A percentile compares a stretch with the other conserved stretches of the same genome.
Conservation (phyloP, 2,797 vertebrate species). For the Gymnocypris eckloni region DNA sequence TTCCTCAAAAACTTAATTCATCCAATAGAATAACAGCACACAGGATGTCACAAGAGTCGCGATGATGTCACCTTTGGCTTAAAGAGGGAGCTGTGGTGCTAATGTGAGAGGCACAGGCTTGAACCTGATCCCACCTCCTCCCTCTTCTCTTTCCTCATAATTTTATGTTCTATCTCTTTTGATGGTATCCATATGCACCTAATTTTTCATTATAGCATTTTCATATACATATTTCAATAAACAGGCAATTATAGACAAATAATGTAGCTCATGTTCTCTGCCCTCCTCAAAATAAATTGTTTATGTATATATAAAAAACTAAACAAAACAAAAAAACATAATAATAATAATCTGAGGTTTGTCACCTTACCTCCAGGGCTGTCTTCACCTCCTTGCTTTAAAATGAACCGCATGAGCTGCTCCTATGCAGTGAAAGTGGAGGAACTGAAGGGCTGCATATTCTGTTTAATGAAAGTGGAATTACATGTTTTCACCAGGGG, state of each 20-base stretch:
- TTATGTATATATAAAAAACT: constrained; percentile 4
- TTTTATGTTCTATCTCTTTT: constrained; percentile 18
- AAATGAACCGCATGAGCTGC: constrained; percentile 51
- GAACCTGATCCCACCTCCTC: background rate
- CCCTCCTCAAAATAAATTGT: constrained; percentile 47
- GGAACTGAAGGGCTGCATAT: constrained; percentile 65
- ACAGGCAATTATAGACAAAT: constrained; percentile 47
- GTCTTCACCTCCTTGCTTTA: constrained; percentile 47
- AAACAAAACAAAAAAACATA: constrained; percentile 20
- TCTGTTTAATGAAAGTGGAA: constrained; percentile 67
- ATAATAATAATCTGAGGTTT: constrained; percentile 23
- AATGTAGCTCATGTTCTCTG: constrained; percentile 45
- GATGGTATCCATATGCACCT: constrained; percentile 32
- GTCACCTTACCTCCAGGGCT: constrained; percentile 63
- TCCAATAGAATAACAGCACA: background rate
- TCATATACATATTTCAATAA: constrained; percentile 45
- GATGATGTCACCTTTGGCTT: background rate
- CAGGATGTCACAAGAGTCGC: background rate
- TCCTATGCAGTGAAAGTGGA: constrained; percentile 57
- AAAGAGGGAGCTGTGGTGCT: background rate
- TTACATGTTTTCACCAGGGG: constrained; percentile 63
- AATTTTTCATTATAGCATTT: constrained; percentile 50
- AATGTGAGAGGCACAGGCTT: background rate
- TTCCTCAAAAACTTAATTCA: background rate
- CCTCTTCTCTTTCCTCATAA: constrained; percentile 13